Base-by-base conservation (phyloP, 1,140 invertebrate genomes). In the Drosophila funebris region DNA sequence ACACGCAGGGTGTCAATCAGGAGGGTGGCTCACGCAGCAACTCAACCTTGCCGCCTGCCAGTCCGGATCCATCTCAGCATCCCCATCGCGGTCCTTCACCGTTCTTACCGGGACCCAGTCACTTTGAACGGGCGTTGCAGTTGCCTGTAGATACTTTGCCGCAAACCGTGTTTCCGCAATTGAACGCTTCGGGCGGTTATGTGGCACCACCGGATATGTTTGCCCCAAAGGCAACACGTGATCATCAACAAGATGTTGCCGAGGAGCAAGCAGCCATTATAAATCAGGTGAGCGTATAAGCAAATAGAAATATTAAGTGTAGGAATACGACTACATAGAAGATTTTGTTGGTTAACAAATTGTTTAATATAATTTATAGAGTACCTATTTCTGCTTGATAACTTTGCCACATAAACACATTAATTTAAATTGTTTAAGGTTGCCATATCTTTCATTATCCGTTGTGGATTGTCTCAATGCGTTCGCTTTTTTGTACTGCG, bases 131-230 rank as follows among this genome's bases (percentile, higher is more conserved):
- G 20, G 91, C 91, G 0, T 20, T 92, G 22, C 83, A 85, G 48
- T 41, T 90, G 43, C 92, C 92, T 1, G 72, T 91, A 37, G 79
- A 91, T 33, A 79, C 90, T 11, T 76, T 92, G 62, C 92, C 92
- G 13, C 90, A 92, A 66, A 92, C 92, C 36, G 91, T 92, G 62
- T 92, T 92, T 75, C 92, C 92, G 22, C 81, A 90, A 64, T 52
- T 91, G n/a, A 91, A 91, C 44, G 60, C 77, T 2, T 90, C 90
- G 4, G 90, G 90, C 13, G 90, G 91, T 3, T 91, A 91, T 74
- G 85, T 90, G 41, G 37, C 73, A 11, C 76, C 83, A 0, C 24
- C 75, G 24, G 33, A 43, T 52, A 53, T 92, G 41, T 87, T 87
- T 22, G 58, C 75, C 4, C 90, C 91, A 14, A 92, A 92, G 57